These are phyloP conservation scores for Aratinga solstitialis DNA, from an alignment of 2,797 vertebrate genomes.

Conservation along the genomic window DNA sequence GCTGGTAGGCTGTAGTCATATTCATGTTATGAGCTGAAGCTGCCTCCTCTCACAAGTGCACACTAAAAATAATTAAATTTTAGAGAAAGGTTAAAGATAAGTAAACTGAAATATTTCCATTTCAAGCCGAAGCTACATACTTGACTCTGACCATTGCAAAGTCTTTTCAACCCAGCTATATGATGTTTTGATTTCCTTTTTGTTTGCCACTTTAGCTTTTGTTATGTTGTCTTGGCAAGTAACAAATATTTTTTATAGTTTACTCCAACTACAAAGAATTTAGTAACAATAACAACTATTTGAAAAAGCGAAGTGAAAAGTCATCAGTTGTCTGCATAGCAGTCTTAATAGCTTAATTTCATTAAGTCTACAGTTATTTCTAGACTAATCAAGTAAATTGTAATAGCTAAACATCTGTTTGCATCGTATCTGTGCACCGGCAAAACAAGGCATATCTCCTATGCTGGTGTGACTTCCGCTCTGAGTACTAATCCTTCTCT, in stretches of 20 bases:
- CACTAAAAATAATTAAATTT: background rate
- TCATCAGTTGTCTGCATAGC: background rate
- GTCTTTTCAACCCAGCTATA: background rate
- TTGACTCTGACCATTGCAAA: background rate
- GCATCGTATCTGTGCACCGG: background rate
- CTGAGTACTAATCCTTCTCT: background rate
- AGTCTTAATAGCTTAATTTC: background rate
- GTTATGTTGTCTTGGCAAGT: background rate
- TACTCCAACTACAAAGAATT: background rate
- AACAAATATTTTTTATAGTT: background rate
- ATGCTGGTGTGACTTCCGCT: background rate
- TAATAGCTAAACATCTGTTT: background rate
- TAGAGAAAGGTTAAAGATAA: background rate
- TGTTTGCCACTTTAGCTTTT: background rate
- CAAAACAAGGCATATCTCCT: background rate
- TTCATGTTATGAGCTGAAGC: background rate
- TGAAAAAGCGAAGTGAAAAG: background rate
- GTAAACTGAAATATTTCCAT: background rate
- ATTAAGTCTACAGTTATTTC: background rate
- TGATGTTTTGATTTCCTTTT: background rate
- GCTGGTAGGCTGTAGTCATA: background rate
- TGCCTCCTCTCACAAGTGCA: background rate
- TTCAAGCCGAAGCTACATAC: background rate
- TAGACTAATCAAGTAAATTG: background rate
- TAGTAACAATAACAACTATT: background rate